Evolutionary conservation across 1,140 invertebrate genomes (phyloP).

Genomic region (Lordiphosa stackelbergi): DNA sequence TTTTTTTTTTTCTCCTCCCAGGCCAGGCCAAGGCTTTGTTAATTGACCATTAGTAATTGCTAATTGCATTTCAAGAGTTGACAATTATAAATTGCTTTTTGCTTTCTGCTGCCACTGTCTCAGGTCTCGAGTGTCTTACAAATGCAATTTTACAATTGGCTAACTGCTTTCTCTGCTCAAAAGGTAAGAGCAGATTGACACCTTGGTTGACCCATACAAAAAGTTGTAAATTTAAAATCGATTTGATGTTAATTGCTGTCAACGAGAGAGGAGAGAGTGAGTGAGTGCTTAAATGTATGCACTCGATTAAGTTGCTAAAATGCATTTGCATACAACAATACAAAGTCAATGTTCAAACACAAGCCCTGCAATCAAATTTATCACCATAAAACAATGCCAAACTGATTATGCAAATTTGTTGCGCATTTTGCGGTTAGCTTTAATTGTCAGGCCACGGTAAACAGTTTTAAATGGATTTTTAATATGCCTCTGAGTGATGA

Average conservation of each 20-base stretch:
- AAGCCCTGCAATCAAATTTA: neutral
- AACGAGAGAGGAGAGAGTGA: conserved; percentile 1
- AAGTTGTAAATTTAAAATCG: conserved; percentile 31
- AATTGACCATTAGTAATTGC: conserved; percentile 65
- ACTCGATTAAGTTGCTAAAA: conserved; percentile 37
- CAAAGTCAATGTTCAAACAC: conserved; percentile 3
- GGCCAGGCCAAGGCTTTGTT: conserved; percentile 25
- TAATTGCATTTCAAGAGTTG: conserved; percentile 68
- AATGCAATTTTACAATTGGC: conserved; percentile 36
- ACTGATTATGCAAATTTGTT: conserved; percentile 48
- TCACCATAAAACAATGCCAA: conserved; percentile 15
- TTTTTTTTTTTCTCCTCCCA: neutral
- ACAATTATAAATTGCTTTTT: conserved; percentile 70
- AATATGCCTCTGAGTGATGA: conserved; percentile 18
- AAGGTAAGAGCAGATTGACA: neutral
- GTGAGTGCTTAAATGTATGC: conserved; percentile 34
- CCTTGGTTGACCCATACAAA: neutral
- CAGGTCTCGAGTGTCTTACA: conserved; percentile 19
- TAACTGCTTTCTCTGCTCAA: neutral
- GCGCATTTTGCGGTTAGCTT: conserved; percentile 21
- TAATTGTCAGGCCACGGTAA: conserved; percentile 18
- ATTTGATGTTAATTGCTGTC: conserved; percentile 56
- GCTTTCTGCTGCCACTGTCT: conserved; percentile 15
- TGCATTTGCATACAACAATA: too few relatives aligned
- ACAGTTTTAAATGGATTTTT: conserved; percentile 30